Conservation (phyloP, 2,797 vertebrate species). For the Lagocephalus sceleratus region DNA sequence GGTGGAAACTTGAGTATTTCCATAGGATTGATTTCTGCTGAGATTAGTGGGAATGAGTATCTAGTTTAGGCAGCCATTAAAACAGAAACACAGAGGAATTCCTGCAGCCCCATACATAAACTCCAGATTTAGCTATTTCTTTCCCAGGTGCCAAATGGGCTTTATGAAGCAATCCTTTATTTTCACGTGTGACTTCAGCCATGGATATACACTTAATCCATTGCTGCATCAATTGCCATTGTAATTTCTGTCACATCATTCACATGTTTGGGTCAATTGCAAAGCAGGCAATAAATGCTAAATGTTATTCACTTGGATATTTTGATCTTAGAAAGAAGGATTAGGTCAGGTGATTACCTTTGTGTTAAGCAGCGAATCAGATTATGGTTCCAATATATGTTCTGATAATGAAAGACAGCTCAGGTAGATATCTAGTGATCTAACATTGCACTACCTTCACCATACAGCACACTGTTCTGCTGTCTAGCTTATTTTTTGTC, state of each 20-base stretch:
- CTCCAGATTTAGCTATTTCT: slow-evolving; percentile 39
- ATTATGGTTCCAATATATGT: slow-evolving; percentile 42
- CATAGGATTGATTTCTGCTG: slow-evolving; percentile 66
- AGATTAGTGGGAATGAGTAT: slow-evolving; percentile 52
- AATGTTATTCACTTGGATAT: slow-evolving; percentile 43
- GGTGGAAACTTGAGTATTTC: slow-evolving; percentile 67
- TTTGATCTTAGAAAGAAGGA: slow-evolving; percentile 43
- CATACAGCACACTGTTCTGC: slow-evolving; percentile 20
- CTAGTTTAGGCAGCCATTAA: slow-evolving; percentile 63
- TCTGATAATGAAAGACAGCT: slow-evolving; percentile 35
- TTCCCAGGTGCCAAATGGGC: slow-evolving; percentile 59
- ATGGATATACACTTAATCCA: slow-evolving; percentile 63
- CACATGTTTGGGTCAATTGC: slow-evolving; percentile 59
- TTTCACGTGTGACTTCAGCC: slow-evolving; percentile 55
- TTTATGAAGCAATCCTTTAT: slow-evolving; percentile 53
- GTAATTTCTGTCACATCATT: slow-evolving; percentile 58
- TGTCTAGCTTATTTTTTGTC: slow-evolving; percentile 42
- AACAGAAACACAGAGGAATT: slow-evolving; percentile 59
- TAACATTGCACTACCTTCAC: slow-evolving; percentile 44
- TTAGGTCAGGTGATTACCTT: slow-evolving; percentile 53
- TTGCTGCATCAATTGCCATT: slow-evolving; percentile 60
- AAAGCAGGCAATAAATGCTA: slow-evolving; percentile 46
- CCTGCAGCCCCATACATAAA: slow-evolving; percentile 45
- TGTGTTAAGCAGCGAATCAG: slow-evolving; percentile 48
- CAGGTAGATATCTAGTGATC: slow-evolving; percentile 22